Conservation (phyloP, 2,113 vertebrate genomes). For the Syrrhaptes paradoxus region DNA sequence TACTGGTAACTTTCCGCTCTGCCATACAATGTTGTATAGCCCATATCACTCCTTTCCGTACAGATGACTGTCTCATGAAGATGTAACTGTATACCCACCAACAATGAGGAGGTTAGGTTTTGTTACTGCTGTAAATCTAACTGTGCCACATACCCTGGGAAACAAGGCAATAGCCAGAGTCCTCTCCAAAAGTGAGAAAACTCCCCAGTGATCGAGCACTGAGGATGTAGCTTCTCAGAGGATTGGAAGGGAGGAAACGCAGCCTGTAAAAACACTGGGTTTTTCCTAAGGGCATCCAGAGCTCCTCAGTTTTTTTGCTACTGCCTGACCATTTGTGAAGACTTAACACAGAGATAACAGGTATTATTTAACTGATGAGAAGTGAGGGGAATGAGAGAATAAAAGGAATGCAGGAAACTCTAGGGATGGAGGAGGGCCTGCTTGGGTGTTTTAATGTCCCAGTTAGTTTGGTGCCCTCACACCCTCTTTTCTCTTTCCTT, state of each 20-base stretch:
- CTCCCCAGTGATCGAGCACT: background rate
- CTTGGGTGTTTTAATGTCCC: slow-evolving; percentile 3
- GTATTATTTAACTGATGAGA: slow-evolving; percentile 29
- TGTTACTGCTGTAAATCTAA: background rate
- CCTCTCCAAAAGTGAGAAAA: slow-evolving; percentile 24
- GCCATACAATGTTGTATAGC: background rate
- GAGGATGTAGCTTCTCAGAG: background rate
- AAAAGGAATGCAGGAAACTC: slow-evolving; percentile 22
- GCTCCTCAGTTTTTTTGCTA: slow-evolving; percentile 53
- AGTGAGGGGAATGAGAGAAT: slow-evolving; percentile 20
- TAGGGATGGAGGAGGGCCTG: background rate
- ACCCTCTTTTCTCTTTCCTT: slow-evolving; percentile 4
- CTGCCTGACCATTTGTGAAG: slow-evolving; percentile 51
- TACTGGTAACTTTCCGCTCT: background rate
- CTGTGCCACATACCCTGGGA: background rate
- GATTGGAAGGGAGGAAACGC: background rate
- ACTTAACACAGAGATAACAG: slow-evolving; percentile 59
- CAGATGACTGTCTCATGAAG: background rate
- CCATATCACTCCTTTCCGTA: background rate
- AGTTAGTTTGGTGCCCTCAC: background rate
- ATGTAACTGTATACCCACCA: background rate
- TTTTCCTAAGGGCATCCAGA: slow-evolving; percentile 60
- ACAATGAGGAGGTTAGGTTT: background rate
- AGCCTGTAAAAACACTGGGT: background rate
- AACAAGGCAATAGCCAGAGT: background rate